Evolutionary conservation across 30 jellyfish, hydroid and myxozoan genomes (phyloP).

Genomic region (Hydractinia echinata): DNA sequence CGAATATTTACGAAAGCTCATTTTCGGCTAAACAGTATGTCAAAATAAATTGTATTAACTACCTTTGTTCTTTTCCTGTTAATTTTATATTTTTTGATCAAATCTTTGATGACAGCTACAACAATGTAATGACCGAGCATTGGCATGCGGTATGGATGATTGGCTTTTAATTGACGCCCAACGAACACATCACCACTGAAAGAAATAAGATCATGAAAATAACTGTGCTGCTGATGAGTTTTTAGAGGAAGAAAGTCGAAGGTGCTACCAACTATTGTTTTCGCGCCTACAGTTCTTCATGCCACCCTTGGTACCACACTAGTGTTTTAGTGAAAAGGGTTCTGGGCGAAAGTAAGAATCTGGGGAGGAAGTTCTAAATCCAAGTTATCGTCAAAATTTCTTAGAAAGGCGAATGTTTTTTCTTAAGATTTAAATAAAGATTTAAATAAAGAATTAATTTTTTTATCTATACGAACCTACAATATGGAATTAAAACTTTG

Average conservation of each 20-base stretch:
- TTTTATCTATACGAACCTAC: slow-evolving; percentile 49
- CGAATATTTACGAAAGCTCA: too few species aligned
- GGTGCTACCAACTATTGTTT: too few species aligned
- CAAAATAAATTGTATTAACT: not conserved
- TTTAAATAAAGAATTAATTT: too few species aligned
- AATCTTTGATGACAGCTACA: slow-evolving; percentile 71
- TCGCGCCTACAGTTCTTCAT: too few species aligned
- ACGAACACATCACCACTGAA: slow-evolving; percentile 94
- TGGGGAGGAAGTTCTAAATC: too few species aligned
- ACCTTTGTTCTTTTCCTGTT: slow-evolving; percentile 74
- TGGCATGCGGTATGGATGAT: slow-evolving; percentile 79
- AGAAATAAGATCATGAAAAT: not conserved
- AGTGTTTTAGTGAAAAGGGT: too few species aligned
- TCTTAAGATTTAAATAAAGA: too few species aligned
- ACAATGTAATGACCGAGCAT: slow-evolving; percentile 90
- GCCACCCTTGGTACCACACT: too few species aligned
- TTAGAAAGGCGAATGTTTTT: too few species aligned
- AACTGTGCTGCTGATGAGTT: not conserved
- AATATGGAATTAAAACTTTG: slow-evolving; percentile 83
- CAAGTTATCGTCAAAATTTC: too few species aligned
- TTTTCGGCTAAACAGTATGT: not conserved
- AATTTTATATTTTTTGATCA: slow-evolving; percentile 58
- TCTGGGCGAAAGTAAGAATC: too few species aligned
- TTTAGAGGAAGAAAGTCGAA: too few species aligned
- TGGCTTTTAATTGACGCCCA: slow-evolving; percentile 61